A percentile compares a stretch with the other conserved stretches of the same genome.
Conservation (phyloP, 2,113 vertebrate genomes). For the Sinocyclocheilus rhinocerous region DNA sequence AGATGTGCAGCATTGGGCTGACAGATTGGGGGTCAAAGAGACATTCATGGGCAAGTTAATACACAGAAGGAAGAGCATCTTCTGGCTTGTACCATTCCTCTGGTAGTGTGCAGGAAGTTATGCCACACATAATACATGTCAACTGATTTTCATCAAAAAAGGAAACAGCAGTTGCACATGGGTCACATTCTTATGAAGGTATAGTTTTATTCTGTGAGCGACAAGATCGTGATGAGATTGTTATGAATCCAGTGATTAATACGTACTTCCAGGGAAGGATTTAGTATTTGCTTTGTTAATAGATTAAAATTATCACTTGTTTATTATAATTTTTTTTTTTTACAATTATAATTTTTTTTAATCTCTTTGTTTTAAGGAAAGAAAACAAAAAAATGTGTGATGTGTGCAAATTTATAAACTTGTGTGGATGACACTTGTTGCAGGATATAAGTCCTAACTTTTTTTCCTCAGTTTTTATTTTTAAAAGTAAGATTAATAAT, state of each 20-base stretch:
- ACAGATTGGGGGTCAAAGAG: background rate
- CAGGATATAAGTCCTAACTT: background rate
- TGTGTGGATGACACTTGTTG: too few species aligned
- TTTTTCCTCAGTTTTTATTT: background rate
- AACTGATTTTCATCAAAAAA: constrained; percentile 28
- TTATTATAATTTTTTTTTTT: too few species aligned
- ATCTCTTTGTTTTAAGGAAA: background rate
- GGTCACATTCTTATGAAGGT: background rate
- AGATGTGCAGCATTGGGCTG: background rate
- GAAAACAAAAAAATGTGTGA: too few species aligned
- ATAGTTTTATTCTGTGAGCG: too few species aligned
- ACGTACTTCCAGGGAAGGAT: background rate
- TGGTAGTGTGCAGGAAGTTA: constrained; percentile 42
- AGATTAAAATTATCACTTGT: background rate
- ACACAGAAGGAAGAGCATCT: background rate
- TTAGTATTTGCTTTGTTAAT: background rate
- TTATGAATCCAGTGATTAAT: background rate
- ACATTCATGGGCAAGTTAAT: background rate
- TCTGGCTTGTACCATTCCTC: background rate
- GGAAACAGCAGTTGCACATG: background rate
- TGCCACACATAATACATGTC: background rate
- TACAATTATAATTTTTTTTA: too few species aligned
- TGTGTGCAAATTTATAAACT: background rate
- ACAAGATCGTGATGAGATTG: background rate
- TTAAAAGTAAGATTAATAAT: background rate